Conservation (phyloP, 2,888 invertebrate species). For the Eupithecia subumbrata region DNA sequence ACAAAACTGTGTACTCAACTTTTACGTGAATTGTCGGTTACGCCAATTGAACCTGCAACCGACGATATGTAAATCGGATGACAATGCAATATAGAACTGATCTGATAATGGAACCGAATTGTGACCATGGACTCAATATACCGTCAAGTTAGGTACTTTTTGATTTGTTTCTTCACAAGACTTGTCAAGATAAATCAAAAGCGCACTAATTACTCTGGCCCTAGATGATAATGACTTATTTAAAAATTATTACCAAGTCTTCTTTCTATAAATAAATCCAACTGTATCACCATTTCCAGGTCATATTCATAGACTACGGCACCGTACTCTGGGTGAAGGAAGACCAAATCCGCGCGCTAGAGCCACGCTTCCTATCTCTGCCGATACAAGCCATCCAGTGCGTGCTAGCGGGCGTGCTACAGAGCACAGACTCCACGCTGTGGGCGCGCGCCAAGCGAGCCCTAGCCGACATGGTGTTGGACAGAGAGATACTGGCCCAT, state of each 20-base stretch:
- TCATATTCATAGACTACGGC: slow-evolving; percentile 89
- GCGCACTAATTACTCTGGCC: no score
- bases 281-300: slow-evolving; percentile 54
- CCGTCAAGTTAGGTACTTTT: no score
- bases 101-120: neutral
- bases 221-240: no score
- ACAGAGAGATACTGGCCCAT: slow-evolving; percentile 56
- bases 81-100: neutral
- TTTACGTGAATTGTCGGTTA: no score
- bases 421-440: slow-evolving; percentile 27
- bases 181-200: no score
- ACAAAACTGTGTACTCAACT: no score
- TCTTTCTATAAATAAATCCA: neutral
- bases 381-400: slow-evolving; percentile 85
- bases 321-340: slow-evolving; percentile 82
- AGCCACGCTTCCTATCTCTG: slow-evolving; percentile 77
- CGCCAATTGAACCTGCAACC: no score
- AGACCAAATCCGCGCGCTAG: slow-evolving; percentile 80
- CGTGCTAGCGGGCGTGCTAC: slow-evolving; percentile 71
- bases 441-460: slow-evolving; percentile 51
- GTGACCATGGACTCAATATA: neutral
- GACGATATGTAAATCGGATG: neutral
- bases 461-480: slow-evolving; percentile 51
- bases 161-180: no score
- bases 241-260: neutral